Conservation (phyloP, 2,113 vertebrate species). For the Heterotis niloticus region DNA sequence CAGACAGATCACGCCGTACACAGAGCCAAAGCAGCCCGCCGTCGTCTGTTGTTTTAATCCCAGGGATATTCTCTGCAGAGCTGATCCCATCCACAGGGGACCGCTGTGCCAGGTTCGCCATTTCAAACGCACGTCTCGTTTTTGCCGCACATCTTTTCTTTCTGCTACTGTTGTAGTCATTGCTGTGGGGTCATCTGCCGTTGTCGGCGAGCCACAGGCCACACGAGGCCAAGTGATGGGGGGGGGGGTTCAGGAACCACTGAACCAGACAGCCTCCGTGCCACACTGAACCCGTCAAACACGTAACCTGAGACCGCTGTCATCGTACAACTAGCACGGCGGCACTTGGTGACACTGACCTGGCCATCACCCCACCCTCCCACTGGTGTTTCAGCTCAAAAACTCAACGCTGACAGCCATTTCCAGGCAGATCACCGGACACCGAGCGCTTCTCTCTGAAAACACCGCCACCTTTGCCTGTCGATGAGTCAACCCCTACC, state of each 20-base stretch:
- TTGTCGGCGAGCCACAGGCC: slow-evolving; percentile 49
- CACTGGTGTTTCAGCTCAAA: neutral
- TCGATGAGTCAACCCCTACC: neutral
- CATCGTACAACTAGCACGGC: neutral
- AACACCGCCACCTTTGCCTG: neutral
- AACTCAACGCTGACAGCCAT: neutral
- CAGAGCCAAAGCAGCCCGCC: neutral
- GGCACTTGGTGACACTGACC: neutral
- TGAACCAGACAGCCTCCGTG: neutral
- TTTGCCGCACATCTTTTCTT: slow-evolving; percentile 18
- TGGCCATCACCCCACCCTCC: neutral
- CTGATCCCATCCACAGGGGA: slow-evolving; percentile 8
- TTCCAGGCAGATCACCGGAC: neutral
- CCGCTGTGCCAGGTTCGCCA: slow-evolving; percentile 40
- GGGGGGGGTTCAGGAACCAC: neutral
- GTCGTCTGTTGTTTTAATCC: neutral
- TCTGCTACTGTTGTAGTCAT: slow-evolving; percentile 12
- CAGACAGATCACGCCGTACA: neutral
- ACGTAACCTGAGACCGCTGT: neutral
- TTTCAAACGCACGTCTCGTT: slow-evolving; percentile 35
- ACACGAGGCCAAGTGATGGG: neutral
- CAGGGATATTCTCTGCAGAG: neutral
- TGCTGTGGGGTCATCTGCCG: slow-evolving; percentile 30
- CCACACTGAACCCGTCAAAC: neutral
- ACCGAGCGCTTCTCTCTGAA: neutral